Base-by-base conservation (phyloP, 2,113 vertebrate genomes). In the Ondatra zibethicus region DNA sequence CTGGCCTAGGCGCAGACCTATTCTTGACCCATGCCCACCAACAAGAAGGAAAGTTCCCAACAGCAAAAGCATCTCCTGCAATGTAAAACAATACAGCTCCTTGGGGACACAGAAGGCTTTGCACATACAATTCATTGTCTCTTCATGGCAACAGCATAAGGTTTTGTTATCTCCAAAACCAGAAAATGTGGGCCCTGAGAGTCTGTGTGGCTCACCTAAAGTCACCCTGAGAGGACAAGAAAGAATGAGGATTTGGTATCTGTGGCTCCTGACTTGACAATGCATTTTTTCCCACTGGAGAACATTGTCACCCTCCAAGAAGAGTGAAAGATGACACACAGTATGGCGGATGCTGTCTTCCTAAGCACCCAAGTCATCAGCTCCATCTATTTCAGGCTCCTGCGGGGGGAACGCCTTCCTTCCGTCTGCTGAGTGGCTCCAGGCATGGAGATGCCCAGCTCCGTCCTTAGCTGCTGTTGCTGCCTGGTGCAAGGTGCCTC, bases 31-130 rank as follows among this genome's bases (percentile, higher is more conserved):
- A 0, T 19, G 42, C 29, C 52, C 61, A 55, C 50, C 7, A 6
- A 84, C 39, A 47, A 89, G 58, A 21, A 94, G 31, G 39, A 84
- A 52, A 84, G 61, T 36, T 68, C 81, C 95, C 76, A 88, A 94
- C 70, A 52, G 19, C 13, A 27, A 23, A 91, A 89, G 23, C 19
- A 88, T n/a, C 4, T 0, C 31, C 42, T n/a, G 47, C 14, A 82
- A n/a, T 31, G 47, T 45, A 89, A 90, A 92, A 61, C 58, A 65
- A 52, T 19, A 90, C 16, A 52, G 19, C 23, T 65, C 84, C 77
- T 68, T 82, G 61, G 36, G 90, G 63, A 73, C 21, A 47, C n/a
- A 29, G 0, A 66, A 55, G 21, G 52, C 77, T 84, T 90, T 70
- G 63, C 25, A 92, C 8, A 66, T 39, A 39, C 14, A 87, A 68